Percentiles rank a stretch among this genome's conserved stretches.
Evolutionary conservation across 1,140 invertebrate species (phyloP).

Genomic region (Coptotermes formosanus): DNA sequence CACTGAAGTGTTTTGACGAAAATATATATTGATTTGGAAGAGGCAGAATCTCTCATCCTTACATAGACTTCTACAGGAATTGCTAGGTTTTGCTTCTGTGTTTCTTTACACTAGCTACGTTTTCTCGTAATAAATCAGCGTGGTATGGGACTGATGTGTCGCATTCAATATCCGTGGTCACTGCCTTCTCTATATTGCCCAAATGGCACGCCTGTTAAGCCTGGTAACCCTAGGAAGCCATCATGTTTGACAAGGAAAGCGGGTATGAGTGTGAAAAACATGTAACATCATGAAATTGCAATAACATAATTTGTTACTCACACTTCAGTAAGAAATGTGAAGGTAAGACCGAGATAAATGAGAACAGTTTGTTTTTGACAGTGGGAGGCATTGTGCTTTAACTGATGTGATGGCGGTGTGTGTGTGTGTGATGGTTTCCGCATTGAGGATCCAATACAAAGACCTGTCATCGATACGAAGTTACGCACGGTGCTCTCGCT

Average conservation of each 20-base stretch:
- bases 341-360: conserved; percentile 5
- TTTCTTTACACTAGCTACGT: too few species aligned
- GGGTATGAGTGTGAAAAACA: conserved; percentile 3
- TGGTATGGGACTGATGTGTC: too few species aligned
- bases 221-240: conserved; percentile 13
- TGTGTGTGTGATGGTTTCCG: neutral
- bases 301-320: conserved; percentile 1
- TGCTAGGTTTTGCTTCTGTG: too few species aligned
- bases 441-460: neutral
- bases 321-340: neutral
- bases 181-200: neutral
- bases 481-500: neutral
- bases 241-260: conserved; percentile 21
- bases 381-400: neutral
- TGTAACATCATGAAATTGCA: conserved; percentile 9
- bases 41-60: too few species aligned
- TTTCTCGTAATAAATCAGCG: too few species aligned
- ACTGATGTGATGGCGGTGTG: neutral
- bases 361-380: neutral
- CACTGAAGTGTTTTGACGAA: too few species aligned
- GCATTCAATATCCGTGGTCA: neutral
- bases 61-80: too few species aligned
- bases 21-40: too few species aligned
- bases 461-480: neutral
- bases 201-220: neutral